Conservation (phyloP, 2,888 invertebrate species). For the Fragum whitleyi region DNA sequence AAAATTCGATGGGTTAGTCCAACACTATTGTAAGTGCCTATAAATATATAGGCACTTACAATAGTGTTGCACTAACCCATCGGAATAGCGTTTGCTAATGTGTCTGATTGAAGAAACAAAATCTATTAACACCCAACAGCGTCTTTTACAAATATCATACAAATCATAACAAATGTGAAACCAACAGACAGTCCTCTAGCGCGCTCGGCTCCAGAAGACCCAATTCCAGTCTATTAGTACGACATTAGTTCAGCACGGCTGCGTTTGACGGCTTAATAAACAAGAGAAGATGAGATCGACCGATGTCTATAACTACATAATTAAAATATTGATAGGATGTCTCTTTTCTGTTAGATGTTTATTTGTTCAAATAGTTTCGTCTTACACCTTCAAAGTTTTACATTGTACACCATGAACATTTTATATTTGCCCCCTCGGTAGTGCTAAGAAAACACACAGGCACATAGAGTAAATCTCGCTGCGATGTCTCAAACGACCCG, state of each 20-base stretch:
- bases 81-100: neutral
- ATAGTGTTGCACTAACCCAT: too few species aligned
- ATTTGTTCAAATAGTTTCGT: neutral
- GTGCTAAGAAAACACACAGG: conserved; percentile 23
- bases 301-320: neutral
- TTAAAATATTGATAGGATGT: neutral
- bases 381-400: neutral
- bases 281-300: conserved; percentile 1
- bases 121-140: conserved; percentile 1
- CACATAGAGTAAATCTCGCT: conserved; percentile 54
- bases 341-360: conserved; percentile 2
- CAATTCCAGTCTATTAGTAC: conserved; percentile 21
- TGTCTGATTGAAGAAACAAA: neutral
- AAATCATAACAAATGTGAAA: conserved; percentile 4
- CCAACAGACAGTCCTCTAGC: neutral
- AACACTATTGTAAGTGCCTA: too few species aligned
- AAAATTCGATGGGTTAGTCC: too few species aligned
- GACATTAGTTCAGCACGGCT: conserved; percentile 45
- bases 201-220: neutral
- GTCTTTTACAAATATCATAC: neutral
- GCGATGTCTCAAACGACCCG: conserved; percentile 61
- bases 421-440: conserved; percentile 31
- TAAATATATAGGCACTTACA: too few species aligned
- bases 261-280: conserved; percentile 53
- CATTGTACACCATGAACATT: neutral